These are phyloP conservation scores for Melanaphis sacchari DNA, from an alignment of 1,140 invertebrate species.

Conservation along the genomic window DNA sequence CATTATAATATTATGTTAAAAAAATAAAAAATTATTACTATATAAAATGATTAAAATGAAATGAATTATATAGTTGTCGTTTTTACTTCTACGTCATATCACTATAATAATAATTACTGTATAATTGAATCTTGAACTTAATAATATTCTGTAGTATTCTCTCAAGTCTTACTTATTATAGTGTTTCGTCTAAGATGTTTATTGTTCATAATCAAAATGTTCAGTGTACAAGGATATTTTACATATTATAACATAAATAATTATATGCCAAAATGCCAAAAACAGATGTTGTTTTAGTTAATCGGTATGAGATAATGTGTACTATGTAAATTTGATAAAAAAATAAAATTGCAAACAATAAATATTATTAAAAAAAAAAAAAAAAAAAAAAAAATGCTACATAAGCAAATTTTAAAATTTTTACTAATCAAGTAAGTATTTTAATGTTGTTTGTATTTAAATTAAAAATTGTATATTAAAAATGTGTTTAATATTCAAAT, in stretches of 20 bases:
- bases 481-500: too few species aligned
- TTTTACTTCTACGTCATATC: not conserved
- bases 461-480: not conserved
- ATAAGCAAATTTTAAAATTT: not conserved
- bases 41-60: not conserved
- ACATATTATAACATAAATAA: not conserved
- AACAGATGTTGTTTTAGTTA: not conserved
- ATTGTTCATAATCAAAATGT: not conserved
- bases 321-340: not conserved
- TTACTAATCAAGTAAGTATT: not conserved
- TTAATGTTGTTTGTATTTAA: not conserved
- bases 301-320: not conserved
- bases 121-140: not conserved
- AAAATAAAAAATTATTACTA: not conserved
- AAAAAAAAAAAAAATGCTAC: not conserved
- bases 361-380: not conserved
- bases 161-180: not conserved
- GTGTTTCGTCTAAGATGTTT: not conserved
- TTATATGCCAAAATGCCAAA: conserved; percentile 21
- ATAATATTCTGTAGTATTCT: not conserved
- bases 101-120: not conserved
- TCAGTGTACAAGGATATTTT: not conserved
- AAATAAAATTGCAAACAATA: not conserved
- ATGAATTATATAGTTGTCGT: not conserved
- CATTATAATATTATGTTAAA: not conserved